Percentiles rank a stretch among this genome's conserved stretches.
Conservation (phyloP, 1,140 invertebrate genomes). For the Mylabris phalerata region DNA sequence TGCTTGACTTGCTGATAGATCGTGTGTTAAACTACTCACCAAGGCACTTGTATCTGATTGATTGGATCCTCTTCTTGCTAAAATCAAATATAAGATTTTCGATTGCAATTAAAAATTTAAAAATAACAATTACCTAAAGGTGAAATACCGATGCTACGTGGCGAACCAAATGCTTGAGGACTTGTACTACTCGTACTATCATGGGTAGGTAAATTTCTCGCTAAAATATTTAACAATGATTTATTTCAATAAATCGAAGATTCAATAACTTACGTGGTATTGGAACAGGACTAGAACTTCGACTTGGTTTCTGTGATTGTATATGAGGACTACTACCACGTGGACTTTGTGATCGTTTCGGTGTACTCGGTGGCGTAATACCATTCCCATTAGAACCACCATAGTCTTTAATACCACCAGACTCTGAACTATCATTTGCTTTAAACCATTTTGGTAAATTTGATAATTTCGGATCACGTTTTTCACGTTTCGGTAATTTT, state of each 20-base stretch:
- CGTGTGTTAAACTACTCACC: slow-evolving; percentile 39
- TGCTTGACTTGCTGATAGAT: slow-evolving; percentile 43
- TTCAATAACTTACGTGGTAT: slow-evolving; percentile 42
- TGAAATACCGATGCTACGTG: slow-evolving; percentile 51
- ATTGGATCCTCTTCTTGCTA: slow-evolving; percentile 50
- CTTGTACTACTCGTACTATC: slow-evolving; percentile 48
- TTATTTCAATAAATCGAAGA: neutral
- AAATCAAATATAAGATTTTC: slow-evolving; percentile 20
- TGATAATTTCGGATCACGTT: slow-evolving; percentile 53
- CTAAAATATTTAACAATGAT: slow-evolving; percentile 4
- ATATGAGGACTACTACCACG: slow-evolving; percentile 34
- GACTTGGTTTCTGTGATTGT: slow-evolving; percentile 47
- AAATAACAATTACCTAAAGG: slow-evolving; percentile 47
- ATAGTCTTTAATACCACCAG: slow-evolving; percentile 58
- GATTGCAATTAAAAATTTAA: neutral
- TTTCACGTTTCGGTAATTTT: slow-evolving; percentile 40
- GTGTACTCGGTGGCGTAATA: slow-evolving; percentile 65
- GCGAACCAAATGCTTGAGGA: slow-evolving; percentile 48
- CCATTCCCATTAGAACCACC: slow-evolving; percentile 69
- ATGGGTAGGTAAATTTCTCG: slow-evolving; percentile 6
- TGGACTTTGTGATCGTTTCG: slow-evolving; percentile 52
- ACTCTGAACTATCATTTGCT: slow-evolving; percentile 45
- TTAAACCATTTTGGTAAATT: slow-evolving; percentile 66
- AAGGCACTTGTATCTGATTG: slow-evolving; percentile 61
- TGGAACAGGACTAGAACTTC: slow-evolving; percentile 55